Percentiles rank a stretch among this genome's conserved stretches.
Conservation (phyloP, 2,113 vertebrate genomes). For the Motacilla tschutschensis region DNA sequence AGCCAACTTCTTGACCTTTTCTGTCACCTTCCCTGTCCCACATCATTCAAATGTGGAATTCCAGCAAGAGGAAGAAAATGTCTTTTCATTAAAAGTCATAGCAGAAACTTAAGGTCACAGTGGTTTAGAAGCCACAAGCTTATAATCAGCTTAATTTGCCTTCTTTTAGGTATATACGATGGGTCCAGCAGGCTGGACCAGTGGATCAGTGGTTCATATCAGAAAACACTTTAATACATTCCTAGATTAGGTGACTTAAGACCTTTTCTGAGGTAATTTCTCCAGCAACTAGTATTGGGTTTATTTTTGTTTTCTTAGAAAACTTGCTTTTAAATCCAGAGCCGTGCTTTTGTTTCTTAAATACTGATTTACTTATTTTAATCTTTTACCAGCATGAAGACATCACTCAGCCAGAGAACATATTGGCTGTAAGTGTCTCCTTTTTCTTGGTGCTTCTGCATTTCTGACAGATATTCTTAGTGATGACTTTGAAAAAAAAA, state of each 20-base stretch:
- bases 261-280: background rate
- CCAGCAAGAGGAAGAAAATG: background rate
- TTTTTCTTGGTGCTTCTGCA: background rate
- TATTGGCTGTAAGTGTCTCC: slow-evolving; percentile 40
- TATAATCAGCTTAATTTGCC: background rate
- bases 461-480: background rate
- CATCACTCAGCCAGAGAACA: background rate
- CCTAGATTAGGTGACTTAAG: background rate
- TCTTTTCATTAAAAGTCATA: background rate
- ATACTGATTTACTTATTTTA: background rate
- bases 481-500: background rate
- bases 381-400: slow-evolving; percentile 44
- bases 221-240: background rate
- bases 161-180: background rate
- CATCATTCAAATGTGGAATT: background rate
- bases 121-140: background rate
- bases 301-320: background rate
- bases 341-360: background rate
- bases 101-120: background rate
- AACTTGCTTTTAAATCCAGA: background rate
- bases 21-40: background rate
- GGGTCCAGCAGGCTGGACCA: background rate
- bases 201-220: background rate
- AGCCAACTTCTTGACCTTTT: background rate
- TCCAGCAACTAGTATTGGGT: background rate